phyloP scores from a whole-genome alignment of 2,797 vertebrate genomes.

The Antrozous pallidus region DNA sequence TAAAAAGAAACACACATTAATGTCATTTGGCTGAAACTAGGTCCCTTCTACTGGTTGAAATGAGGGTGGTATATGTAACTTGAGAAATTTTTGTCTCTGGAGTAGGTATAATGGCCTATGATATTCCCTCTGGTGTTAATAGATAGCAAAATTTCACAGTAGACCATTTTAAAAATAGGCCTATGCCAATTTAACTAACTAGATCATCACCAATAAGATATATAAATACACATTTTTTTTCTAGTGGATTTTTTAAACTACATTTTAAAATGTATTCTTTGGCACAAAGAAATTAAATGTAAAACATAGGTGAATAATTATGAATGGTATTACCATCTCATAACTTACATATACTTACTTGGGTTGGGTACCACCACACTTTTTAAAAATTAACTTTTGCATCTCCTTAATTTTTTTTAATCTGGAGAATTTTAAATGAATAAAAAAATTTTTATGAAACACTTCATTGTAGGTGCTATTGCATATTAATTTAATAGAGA shows the following conservation, averaged over 20 bases:
- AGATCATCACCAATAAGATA: neutral
- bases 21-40: conserved; percentile 30
- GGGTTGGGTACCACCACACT: neutral
- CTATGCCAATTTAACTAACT: neutral
- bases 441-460: neutral
- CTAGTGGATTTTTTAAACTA: neutral
- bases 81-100: conserved; percentile 35
- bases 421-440: conserved; percentile 8
- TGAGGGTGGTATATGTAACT: conserved; percentile 27
- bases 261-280: conserved; percentile 35
- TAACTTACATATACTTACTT: neutral
- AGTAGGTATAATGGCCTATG: neutral
- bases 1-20: neutral
- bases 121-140: neutral
- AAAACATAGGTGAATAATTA: neutral
- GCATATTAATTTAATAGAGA: conserved; percentile 18
- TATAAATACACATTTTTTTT: conserved; percentile 45
- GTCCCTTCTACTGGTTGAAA: neutral
- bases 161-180: neutral
- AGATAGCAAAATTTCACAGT: neutral
- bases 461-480: neutral
- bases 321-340: neutral
- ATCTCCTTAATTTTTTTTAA: conserved; percentile 4
- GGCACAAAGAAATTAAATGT: neutral
- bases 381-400: conserved; percentile 40